A percentile compares a stretch with the other conserved stretches of the same genome.
These are phyloP conservation scores for Helicolenus hilgendorfi DNA, from an alignment of 2,797 vertebrate genomes.

Conservation along the genomic window DNA sequence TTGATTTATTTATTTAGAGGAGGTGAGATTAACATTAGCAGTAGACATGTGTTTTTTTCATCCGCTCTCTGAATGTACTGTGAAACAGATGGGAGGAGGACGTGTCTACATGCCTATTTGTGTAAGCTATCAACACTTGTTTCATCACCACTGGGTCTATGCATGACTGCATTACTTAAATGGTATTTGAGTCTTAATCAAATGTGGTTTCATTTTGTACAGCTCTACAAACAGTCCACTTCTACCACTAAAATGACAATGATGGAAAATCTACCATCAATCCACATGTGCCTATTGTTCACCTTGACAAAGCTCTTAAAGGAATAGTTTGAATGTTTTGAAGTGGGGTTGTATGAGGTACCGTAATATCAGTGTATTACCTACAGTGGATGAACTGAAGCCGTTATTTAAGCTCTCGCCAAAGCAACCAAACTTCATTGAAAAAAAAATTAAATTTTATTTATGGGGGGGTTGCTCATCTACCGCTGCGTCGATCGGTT, in stretches of 20 bases:
- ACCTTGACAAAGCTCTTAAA: slow-evolving; percentile 50
- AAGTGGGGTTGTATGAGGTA: neutral
- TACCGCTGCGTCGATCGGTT: neutral
- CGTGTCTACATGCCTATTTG: slow-evolving; percentile 21
- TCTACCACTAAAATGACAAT: slow-evolving; percentile 1
- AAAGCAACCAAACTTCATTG: neutral
- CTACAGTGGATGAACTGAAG: neutral
- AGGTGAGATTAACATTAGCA: slow-evolving; percentile 39
- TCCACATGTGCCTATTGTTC: slow-evolving; percentile 2
- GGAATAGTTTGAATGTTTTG: neutral
- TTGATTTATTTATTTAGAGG: slow-evolving; percentile 44
- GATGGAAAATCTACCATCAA: neutral
- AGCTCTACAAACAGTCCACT: slow-evolving; percentile 7
- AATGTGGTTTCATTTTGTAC: slow-evolving; percentile 22
- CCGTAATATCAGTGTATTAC: neutral
- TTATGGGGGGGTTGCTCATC: neutral
- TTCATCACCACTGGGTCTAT: slow-evolving; percentile 20
- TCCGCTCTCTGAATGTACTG: slow-evolving; percentile 28
- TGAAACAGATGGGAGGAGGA: slow-evolving; percentile 52
- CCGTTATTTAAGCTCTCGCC: neutral
- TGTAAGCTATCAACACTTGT: slow-evolving; percentile 35
- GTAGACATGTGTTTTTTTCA: slow-evolving; percentile 38
- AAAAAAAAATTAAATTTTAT: neutral
- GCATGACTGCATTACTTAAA: slow-evolving; percentile 30
- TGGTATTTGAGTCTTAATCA: slow-evolving; percentile 31